Evolutionary conservation across 2,113 vertebrate species (phyloP).

Genomic region (Syrrhaptes paradoxus): DNA sequence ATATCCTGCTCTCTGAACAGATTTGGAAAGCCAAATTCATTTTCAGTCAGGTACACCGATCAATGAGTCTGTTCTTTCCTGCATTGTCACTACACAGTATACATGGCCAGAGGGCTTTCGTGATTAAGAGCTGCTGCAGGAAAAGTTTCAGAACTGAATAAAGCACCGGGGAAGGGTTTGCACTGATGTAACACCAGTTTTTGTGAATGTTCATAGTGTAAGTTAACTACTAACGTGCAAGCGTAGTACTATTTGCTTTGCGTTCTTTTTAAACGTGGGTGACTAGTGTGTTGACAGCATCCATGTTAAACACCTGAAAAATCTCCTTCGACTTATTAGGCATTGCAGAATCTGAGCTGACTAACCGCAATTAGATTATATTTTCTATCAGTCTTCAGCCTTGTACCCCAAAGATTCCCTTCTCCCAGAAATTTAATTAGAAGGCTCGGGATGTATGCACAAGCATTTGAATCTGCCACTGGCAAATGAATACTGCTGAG

Average conservation of each 20-base stretch:
- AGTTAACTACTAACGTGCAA: background rate
- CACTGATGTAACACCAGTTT: background rate
- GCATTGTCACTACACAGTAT: background rate
- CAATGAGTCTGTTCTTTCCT: background rate
- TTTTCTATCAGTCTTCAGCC: background rate
- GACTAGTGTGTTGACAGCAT: background rate
- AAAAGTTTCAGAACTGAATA: background rate
- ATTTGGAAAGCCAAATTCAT: background rate
- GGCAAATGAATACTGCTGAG: background rate
- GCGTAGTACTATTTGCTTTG: background rate
- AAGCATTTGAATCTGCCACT: background rate
- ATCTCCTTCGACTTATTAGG: background rate
- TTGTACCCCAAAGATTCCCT: background rate
- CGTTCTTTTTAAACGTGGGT: background rate
- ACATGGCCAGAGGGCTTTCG: background rate
- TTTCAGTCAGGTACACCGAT: background rate
- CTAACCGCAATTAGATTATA: background rate
- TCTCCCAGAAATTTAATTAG: slow-evolving; percentile 13
- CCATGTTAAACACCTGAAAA: background rate
- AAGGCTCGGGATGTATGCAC: background rate
- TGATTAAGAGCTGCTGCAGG: background rate
- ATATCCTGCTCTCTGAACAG: background rate
- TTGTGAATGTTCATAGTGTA: background rate
- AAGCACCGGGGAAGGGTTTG: background rate
- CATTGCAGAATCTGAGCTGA: background rate